A percentile compares a stretch with the other conserved stretches of the same genome.
Conservation (phyloP, 2,113 vertebrate genomes). For the Plecotus auritus region DNA sequence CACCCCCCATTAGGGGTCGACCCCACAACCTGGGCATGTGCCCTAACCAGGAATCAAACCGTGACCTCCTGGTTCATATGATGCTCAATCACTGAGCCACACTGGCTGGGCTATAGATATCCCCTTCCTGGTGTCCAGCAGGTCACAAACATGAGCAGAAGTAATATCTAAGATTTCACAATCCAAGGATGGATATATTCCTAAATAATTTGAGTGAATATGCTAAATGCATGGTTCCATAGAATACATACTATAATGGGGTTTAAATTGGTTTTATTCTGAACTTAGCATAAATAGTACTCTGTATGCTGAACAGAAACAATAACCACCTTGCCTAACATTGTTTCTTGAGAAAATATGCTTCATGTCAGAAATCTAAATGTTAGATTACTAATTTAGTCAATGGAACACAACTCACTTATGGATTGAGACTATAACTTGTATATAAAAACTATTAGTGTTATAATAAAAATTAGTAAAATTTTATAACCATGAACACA, state of each 20-base stretch:
- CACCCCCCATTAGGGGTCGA: too few species aligned
- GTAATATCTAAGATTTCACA: neutral
- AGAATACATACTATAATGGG: neutral
- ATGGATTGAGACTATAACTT: neutral
- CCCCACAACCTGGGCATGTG: too few species aligned
- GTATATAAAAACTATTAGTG: neutral
- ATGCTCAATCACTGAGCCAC: too few species aligned
- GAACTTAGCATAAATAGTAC: neutral
- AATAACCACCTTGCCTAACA: neutral
- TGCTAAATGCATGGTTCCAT: neutral
- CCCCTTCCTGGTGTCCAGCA: neutral
- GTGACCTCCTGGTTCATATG: too few species aligned
- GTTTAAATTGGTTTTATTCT: neutral
- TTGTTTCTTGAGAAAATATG: slow-evolving; percentile 4
- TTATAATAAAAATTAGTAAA: neutral
- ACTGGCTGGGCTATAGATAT: too few species aligned
- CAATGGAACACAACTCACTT: neutral
- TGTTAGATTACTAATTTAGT: neutral
- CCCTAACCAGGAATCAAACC: too few species aligned
- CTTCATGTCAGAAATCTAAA: neutral
- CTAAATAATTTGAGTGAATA: neutral
- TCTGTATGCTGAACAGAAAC: neutral
- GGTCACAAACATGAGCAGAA: neutral
- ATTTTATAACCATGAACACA: neutral
- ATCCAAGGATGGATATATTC: neutral